Evolutionary conservation across 2,113 vertebrate genomes (phyloP).

Genomic region (Oreotrochilus melanogaster): DNA sequence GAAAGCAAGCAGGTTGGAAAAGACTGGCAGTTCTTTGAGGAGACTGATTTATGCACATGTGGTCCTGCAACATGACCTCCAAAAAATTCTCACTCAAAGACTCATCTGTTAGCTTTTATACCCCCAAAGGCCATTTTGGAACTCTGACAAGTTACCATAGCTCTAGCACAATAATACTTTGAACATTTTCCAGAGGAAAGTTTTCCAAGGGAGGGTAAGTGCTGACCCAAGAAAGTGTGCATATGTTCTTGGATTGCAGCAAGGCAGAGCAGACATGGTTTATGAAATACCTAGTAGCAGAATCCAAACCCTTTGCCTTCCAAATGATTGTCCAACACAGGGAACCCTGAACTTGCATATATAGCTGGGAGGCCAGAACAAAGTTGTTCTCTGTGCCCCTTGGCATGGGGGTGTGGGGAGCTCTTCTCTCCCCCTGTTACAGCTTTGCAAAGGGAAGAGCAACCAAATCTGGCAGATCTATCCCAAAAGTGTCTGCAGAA

Average conservation of each 20-base stretch:
- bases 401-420: accelerated
- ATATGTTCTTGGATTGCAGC: background rate
- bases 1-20: background rate
- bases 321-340: background rate
- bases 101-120: background rate
- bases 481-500: background rate
- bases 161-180: background rate
- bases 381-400: background rate
- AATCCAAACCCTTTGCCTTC: background rate
- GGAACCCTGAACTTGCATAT: background rate
- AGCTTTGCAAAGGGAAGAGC: background rate
- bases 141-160: background rate
- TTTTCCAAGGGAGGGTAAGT: background rate
- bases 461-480: background rate
- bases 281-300: background rate
- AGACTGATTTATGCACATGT: background rate
- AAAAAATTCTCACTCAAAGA: background rate
- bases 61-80: background rate
- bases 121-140: background rate
- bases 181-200: background rate
- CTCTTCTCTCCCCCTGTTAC: background rate
- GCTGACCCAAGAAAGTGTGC: background rate
- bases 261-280: background rate
- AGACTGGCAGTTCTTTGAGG: background rate
- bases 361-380: accelerated